Evolutionary conservation across 2,888 invertebrate species (phyloP).

Genomic region (Magallana nippona): DNA sequence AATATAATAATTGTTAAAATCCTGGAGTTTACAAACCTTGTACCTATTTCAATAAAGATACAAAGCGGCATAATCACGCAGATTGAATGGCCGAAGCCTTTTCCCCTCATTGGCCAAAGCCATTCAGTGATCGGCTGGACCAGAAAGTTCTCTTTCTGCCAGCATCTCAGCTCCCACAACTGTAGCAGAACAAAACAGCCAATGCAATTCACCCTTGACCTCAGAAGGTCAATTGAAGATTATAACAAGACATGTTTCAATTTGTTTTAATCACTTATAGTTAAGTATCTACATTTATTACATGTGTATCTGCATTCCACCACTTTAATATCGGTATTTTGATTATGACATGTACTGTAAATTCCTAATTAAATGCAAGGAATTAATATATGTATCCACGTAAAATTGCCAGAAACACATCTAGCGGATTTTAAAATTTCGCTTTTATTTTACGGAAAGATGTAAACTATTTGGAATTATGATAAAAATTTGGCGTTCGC

Average conservation of each 20-base stretch:
- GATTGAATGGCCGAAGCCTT: slow-evolving; percentile 18
- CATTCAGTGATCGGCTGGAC: slow-evolving; percentile 47
- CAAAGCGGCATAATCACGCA: slow-evolving; percentile 35
- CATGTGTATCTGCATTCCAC: too few species aligned
- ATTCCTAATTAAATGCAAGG: too few species aligned
- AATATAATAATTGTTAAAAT: slow-evolving; percentile 15
- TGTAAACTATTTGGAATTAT: too few species aligned
- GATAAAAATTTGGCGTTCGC: too few species aligned
- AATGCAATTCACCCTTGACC: slow-evolving; percentile 47
- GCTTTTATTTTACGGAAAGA: too few species aligned
- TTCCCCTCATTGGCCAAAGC: slow-evolving; percentile 38
- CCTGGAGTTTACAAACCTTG: slow-evolving; percentile 37
- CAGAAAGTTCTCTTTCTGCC: slow-evolving; percentile 58
- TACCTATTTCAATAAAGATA: slow-evolving; percentile 25
- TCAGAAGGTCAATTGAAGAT: slow-evolving; percentile 23
- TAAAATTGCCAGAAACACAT: too few species aligned
- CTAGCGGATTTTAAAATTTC: too few species aligned
- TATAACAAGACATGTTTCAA: background rate
- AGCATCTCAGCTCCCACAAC: slow-evolving; percentile 43
- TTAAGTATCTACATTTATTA: too few species aligned
- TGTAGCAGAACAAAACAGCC: slow-evolving; percentile 52
- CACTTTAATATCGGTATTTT: too few species aligned
- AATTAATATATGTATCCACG: too few species aligned
- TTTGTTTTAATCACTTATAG: too few species aligned
- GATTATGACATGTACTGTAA: too few species aligned